These are phyloP conservation scores for Eupsilia transversa DNA, from an alignment of 2,888 invertebrate species.

Conservation along the genomic window DNA sequence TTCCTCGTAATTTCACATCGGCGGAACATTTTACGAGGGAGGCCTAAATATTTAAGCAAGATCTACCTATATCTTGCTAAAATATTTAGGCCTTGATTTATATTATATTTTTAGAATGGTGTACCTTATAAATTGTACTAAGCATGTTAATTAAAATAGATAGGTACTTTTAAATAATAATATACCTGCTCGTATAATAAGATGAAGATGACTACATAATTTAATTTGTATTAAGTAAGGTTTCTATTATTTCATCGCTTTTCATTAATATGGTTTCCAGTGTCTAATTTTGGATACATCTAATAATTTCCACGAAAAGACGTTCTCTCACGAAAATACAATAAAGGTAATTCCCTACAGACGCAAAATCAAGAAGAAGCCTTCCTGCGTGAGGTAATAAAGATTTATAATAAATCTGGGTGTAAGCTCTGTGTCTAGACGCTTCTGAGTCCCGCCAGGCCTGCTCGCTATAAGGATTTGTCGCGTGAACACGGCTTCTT, in stretches of 20 bases:
- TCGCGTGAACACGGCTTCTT: slow-evolving; percentile 74
- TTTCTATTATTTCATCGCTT: neutral
- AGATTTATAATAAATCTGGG: slow-evolving; percentile 61
- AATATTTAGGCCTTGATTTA: too few species aligned
- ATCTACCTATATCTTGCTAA: too few species aligned
- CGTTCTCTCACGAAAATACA: neutral
- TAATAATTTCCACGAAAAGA: slow-evolving; percentile 4
- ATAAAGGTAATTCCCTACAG: slow-evolving; percentile 15
- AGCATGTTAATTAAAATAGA: neutral
- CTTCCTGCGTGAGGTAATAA: slow-evolving; percentile 55
- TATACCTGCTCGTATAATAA: too few species aligned
- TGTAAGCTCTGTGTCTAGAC: slow-evolving; percentile 76
- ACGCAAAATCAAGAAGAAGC: slow-evolving; percentile 39
- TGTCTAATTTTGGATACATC: slow-evolving; percentile 8
- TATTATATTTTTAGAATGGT: neutral
- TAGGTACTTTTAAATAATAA: neutral
- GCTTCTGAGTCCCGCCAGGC: slow-evolving; percentile 63
- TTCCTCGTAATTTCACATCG: neutral
- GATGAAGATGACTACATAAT: neutral
- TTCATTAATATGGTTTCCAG: slow-evolving; percentile 7
- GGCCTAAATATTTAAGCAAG: neutral
- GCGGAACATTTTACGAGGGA: neutral
- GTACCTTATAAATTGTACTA: neutral
- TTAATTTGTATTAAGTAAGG: neutral
- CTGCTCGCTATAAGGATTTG: slow-evolving; percentile 75